These are phyloP conservation scores for Caenorhabditis imperialis DNA, from an alignment of 2,888 invertebrate species.

Conservation along the genomic window DNA sequence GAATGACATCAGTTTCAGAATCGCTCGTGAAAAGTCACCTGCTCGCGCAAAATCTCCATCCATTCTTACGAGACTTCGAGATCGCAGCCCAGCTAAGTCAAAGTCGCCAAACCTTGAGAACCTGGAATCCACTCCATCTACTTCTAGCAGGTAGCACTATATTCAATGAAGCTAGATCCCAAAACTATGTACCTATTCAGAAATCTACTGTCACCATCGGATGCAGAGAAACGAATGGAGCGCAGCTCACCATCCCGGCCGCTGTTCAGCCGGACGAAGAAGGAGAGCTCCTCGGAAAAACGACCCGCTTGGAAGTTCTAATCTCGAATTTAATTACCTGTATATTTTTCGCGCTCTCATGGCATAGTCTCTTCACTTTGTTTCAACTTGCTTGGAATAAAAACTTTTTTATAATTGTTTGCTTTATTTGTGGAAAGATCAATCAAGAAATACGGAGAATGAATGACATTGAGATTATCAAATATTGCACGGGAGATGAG, in stretches of 20 bases:
- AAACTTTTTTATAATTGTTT: constrained; percentile 8
- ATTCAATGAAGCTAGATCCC: too few species aligned
- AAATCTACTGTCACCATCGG: constrained; percentile 70
- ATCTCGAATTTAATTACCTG: constrained; percentile 35
- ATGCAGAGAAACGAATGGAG: constrained; percentile 67
- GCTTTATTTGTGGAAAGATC: not conserved
- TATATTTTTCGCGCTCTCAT: constrained; percentile 44
- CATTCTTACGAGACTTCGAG: constrained; percentile 69
- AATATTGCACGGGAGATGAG: constrained; percentile 2
- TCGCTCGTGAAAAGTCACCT: constrained; percentile 64
- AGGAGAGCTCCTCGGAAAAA: constrained; percentile 60
- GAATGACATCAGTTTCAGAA: constrained; percentile 25
- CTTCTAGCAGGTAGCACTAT: constrained; percentile 67
- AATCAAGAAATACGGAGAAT: constrained; percentile 12
- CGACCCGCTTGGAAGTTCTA: constrained; percentile 77
- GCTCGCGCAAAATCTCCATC: constrained; percentile 70
- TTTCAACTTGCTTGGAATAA: constrained; percentile 34
- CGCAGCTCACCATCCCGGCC: constrained; percentile 71
- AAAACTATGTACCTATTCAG: too few species aligned
- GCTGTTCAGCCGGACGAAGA: constrained; percentile 65
- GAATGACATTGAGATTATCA: too few species aligned
- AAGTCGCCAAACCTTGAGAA: constrained; percentile 66
- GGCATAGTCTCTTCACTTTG: constrained; percentile 41
- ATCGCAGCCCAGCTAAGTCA: constrained; percentile 73
- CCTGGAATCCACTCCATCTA: constrained; percentile 65